phyloP scores from a whole-genome alignment of 2,888 invertebrate species.

The Latheticus oryzae region DNA sequence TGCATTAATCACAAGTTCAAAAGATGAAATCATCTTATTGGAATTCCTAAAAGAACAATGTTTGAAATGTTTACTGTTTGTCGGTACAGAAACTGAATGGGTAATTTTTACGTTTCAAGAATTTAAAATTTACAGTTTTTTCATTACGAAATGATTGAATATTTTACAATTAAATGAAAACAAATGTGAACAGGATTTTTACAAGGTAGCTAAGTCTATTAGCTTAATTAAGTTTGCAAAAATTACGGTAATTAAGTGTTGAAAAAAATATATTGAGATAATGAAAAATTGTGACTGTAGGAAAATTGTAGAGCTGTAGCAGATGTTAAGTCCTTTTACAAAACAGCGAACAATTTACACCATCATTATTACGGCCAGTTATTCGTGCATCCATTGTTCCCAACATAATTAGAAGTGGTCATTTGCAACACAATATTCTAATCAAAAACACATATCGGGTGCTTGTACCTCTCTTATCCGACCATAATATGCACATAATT shows the following conservation, averaged over 20 bases:
- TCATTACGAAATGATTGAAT: background rate
- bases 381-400: conserved; percentile 18
- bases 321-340: no score
- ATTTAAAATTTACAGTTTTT: background rate
- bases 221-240: background rate
- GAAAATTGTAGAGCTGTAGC: no score
- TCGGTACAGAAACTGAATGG: background rate
- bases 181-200: background rate
- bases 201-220: conserved; percentile 3
- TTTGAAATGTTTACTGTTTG: conserved; percentile 1
- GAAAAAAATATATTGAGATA: no score
- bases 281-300: no score
- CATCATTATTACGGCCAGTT: conserved; percentile 3
- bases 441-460: conserved; percentile 7
- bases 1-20: background rate
- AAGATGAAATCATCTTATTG: conserved; percentile 10
- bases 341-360: no score
- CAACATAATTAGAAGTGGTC: conserved; percentile 15
- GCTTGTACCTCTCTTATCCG: conserved; percentile 4
- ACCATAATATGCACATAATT: no score
- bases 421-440: conserved; percentile 9
- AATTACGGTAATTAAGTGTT: background rate
- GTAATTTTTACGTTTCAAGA: background rate
- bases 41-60: conserved; percentile 2
- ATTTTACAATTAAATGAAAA: background rate